Percentiles rank a stretch among this genome's conserved stretches.
Evolutionary conservation across 2,113 vertebrate genomes (phyloP).

Genomic region (Nothobranchius furzeri): DNA sequence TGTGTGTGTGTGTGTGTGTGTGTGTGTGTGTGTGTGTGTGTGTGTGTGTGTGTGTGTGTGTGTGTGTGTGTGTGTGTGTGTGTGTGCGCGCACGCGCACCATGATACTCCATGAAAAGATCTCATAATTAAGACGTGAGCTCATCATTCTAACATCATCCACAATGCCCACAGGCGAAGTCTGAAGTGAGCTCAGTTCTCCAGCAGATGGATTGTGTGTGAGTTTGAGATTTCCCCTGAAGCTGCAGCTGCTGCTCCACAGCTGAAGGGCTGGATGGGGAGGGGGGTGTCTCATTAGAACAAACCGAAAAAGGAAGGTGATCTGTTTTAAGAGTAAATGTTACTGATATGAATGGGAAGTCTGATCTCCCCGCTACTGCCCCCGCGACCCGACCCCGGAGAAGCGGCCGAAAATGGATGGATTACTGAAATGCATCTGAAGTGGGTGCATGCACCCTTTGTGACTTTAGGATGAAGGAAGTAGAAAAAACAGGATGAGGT

Average conservation of each 20-base stretch:
- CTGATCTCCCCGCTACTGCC: neutral
- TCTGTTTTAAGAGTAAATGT: constrained; percentile 1
- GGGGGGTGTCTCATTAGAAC: neutral
- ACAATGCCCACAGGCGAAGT: constrained; percentile 26
- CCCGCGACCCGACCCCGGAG: too few relatives aligned
- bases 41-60: neutral
- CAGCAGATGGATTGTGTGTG: constrained; percentile 39
- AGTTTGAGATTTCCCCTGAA: neutral
- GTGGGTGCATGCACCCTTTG: neutral
- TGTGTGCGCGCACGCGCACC: neutral
- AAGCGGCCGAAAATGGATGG: too few relatives aligned
- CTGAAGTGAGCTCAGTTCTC: constrained; percentile 14
- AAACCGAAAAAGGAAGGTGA: neutral
- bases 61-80: too few relatives aligned
- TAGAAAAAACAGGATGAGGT: neutral
- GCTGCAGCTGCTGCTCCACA: constrained; percentile 21
- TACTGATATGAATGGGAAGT: neutral
- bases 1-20: neutral
- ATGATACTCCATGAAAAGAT: constrained; percentile 19
- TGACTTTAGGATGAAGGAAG: neutral
- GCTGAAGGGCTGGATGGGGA: neutral
- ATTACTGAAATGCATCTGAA: too few relatives aligned
- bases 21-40: neutral
- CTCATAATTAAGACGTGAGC: constrained; percentile 46
- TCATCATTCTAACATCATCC: constrained; percentile 34